Base-by-base conservation (phyloP, 2,797 vertebrate species). In the Cirrhinus mrigala region DNA sequence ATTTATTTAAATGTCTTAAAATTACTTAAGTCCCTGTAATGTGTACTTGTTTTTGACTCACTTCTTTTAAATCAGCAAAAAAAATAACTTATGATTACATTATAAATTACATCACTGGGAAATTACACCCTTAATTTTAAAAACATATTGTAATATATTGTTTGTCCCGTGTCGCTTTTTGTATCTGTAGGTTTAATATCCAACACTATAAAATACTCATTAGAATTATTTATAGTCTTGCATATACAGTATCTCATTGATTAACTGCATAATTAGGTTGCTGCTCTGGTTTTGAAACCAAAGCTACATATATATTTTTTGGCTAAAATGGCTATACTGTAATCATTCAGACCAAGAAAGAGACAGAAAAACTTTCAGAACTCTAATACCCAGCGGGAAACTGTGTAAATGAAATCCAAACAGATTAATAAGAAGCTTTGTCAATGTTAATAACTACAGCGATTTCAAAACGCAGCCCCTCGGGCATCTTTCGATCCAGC, bases 391-490 rank as follows among this genome's bases (percentile, higher is more conserved):
- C 58, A 1, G 0, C 20, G 85, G 27, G 56, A 69, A 73, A 16
- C 58, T 73, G 20, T 91, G 89, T 91, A 90, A 87, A 89, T 79
- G 83, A 86, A 87, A 81, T 90, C 87, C 90, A 93, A 92, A 90
- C 82, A 89, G 89, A 92, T 93, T 91, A 92, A 90, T 56, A 16
- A 91, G 90, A 92, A 88, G 87, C 70, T 87, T 88, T 93, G 93
- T 94, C 93, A 90, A 90, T 86, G 87, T 88, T 92, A 93, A 93
- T 93, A 94, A 94, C 90, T 88, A 84, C 85, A 89, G 78, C 85
- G 83, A 89, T 92, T 90, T 89, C 68, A 24, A 85, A 90, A 86
- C 91, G 77, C 85, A 80, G 84, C 93, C 92, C 92, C 93, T 85
- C 84, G 85, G 93, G 93, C 87, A 88, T 87, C 83, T 92, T 93